These are phyloP conservation scores for Callinectes sapidus DNA, from an alignment of 2,888 invertebrate species.

Conservation along the genomic window DNA sequence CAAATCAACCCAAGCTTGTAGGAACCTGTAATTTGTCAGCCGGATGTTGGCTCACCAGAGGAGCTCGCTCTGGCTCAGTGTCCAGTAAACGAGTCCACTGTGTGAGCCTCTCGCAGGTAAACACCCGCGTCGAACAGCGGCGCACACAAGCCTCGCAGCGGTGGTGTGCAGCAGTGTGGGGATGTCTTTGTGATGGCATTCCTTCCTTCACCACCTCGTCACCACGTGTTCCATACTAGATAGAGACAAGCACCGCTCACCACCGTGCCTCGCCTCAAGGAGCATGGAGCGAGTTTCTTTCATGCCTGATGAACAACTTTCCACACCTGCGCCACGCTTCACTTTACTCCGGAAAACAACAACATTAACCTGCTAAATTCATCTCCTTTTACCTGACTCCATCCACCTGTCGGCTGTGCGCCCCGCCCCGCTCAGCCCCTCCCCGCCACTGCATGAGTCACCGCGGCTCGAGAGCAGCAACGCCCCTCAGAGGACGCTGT, in stretches of 20 bases:
- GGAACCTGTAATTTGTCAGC: neutral
- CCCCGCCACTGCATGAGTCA: constrained; percentile 7
- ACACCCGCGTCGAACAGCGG: neutral
- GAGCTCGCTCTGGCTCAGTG: neutral
- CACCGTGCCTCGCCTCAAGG: too few species aligned
- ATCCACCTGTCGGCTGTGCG: neutral
- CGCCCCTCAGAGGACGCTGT: constrained; percentile 31
- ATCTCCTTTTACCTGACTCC: neutral
- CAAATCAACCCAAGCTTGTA: neutral
- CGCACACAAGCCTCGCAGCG: neutral
- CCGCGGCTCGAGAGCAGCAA: neutral
- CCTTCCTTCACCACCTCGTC: neutral
- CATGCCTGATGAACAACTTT: neutral
- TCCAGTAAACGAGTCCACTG: neutral
- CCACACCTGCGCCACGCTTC: neutral
- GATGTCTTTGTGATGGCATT: neutral
- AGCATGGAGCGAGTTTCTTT: neutral
- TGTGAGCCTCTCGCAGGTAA: neutral
- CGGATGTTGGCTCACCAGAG: neutral
- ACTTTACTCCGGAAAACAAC: neutral
- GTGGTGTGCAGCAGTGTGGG: too few species aligned
- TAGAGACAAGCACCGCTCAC: too few species aligned
- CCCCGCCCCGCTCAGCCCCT: neutral
- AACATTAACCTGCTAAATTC: neutral
- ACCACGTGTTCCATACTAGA: too few species aligned